Conservation (phyloP, 2,888 invertebrate genomes). For the Diogma glabrata region DNA sequence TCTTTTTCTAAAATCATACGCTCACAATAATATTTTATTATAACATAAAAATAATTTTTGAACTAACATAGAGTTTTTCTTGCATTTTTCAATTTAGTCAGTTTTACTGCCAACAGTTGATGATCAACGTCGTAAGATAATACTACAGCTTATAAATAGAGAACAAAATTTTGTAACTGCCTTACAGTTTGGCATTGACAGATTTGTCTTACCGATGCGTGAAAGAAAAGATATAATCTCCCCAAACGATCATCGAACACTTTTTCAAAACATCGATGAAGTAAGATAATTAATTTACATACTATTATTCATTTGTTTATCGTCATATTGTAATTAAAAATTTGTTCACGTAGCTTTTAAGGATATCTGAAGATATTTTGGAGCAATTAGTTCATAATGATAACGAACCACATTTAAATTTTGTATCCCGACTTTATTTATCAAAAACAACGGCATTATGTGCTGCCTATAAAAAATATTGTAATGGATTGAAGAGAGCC, state of each 20-base stretch:
- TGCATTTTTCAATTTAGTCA: slow-evolving; percentile 30
- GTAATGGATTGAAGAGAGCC: slow-evolving; percentile 71
- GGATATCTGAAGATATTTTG: slow-evolving; percentile 69
- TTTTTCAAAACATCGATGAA: slow-evolving; percentile 81
- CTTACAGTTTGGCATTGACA: slow-evolving; percentile 64
- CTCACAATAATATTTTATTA: too few relatives aligned
- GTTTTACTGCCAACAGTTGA: slow-evolving; percentile 32
- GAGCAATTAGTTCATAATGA: slow-evolving; percentile 64
- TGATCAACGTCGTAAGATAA: slow-evolving; percentile 53
- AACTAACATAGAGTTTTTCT: too few relatives aligned
- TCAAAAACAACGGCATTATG: slow-evolving; percentile 62
- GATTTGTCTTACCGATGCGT: slow-evolving; percentile 62
- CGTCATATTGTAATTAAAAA: background rate
- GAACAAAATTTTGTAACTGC: slow-evolving; percentile 70
- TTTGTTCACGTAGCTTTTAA: slow-evolving; percentile 41
- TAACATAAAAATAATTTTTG: too few relatives aligned
- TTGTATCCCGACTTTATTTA: slow-evolving; percentile 57
- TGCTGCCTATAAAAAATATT: slow-evolving; percentile 69
- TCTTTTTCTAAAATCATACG: too few relatives aligned
- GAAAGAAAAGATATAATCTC: slow-evolving; percentile 67
- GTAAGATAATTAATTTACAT: slow-evolving; percentile 33
- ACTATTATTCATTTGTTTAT: background rate
- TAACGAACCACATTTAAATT: slow-evolving; percentile 55
- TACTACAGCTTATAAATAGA: slow-evolving; percentile 61
- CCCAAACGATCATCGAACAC: slow-evolving; percentile 60